phyloP scores from a whole-genome alignment of 2,797 vertebrate genomes.

The Tokudaia muenninki region DNA sequence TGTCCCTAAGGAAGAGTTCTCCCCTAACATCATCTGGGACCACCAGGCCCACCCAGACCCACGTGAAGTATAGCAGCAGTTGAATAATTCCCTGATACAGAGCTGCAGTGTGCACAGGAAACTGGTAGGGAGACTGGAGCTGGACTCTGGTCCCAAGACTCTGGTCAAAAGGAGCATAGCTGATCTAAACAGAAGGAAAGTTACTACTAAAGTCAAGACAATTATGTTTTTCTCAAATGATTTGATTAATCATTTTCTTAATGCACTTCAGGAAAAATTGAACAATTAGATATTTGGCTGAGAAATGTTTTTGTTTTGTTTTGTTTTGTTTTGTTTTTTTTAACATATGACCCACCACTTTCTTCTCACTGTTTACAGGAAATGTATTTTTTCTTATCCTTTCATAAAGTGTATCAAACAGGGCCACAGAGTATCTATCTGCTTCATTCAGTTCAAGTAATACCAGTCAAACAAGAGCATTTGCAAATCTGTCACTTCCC shows the following conservation, averaged over 20 bases:
- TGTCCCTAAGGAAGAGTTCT: background rate
- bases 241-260: too few relatives aligned
- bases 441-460: background rate
- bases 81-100: background rate
- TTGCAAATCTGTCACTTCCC: background rate
- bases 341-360: background rate
- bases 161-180: too few relatives aligned
- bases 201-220: too few relatives aligned
- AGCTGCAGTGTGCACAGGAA: background rate
- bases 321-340: too few relatives aligned
- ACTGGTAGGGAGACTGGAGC: background rate
- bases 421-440: background rate
- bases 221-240: too few relatives aligned
- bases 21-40: background rate
- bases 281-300: background rate
- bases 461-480: background rate
- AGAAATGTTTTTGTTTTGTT: background rate
- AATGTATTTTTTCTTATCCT: background rate
- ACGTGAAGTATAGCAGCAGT: background rate
- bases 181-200: too few relatives aligned
- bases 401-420: background rate
- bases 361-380: background rate
- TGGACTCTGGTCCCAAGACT: too few relatives aligned
- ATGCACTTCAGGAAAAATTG: background rate
- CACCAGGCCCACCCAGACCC: conserved; percentile 1